These are phyloP conservation scores for Bradynema listronoti DNA, from an alignment of 1,140 invertebrate species.

Conservation along the genomic window DNA sequence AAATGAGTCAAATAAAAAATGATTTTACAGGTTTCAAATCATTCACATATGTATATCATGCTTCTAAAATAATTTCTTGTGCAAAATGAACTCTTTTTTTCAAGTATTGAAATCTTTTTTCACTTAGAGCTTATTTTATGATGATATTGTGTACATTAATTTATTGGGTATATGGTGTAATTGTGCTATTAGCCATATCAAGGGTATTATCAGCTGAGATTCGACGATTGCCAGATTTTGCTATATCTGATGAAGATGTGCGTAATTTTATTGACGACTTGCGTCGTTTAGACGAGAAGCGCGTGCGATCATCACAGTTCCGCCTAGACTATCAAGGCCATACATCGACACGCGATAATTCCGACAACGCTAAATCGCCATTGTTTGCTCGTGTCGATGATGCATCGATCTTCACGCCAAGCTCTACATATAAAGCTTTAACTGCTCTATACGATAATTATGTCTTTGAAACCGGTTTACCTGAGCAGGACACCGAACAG, in stretches of 20 bases:
- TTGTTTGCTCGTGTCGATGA: slow-evolving; percentile 17
- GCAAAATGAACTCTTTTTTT: neutral
- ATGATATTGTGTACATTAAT: too few relatives aligned
- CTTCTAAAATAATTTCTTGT: neutral
- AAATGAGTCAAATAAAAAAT: neutral
- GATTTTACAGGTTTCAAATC: neutral
- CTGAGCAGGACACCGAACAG: slow-evolving; percentile 22
- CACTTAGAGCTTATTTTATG: too few relatives aligned
- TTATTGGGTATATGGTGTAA: too few relatives aligned
- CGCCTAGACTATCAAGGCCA: slow-evolving; percentile 32
- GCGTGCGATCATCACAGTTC: slow-evolving; percentile 21
- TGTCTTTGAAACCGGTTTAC: slow-evolving; percentile 14
- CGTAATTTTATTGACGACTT: slow-evolving; percentile 16
- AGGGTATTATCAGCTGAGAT: too few relatives aligned
- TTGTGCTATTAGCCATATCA: too few relatives aligned
- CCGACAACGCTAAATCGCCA: slow-evolving; percentile 3
- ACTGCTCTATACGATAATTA: slow-evolving; percentile 33
- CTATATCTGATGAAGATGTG: slow-evolving; percentile 24
- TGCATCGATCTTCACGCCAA: slow-evolving; percentile 21
- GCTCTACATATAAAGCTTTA: slow-evolving; percentile 28
- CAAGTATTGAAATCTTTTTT: too few relatives aligned
- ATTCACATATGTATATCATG: neutral
- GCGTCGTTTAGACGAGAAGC: slow-evolving; percentile 19
- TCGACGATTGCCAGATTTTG: slow-evolving; percentile 13
- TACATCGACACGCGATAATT: slow-evolving; percentile 10